Conservation (phyloP, 2,113 vertebrate species). For the Oreocharis arfaki region DNA sequence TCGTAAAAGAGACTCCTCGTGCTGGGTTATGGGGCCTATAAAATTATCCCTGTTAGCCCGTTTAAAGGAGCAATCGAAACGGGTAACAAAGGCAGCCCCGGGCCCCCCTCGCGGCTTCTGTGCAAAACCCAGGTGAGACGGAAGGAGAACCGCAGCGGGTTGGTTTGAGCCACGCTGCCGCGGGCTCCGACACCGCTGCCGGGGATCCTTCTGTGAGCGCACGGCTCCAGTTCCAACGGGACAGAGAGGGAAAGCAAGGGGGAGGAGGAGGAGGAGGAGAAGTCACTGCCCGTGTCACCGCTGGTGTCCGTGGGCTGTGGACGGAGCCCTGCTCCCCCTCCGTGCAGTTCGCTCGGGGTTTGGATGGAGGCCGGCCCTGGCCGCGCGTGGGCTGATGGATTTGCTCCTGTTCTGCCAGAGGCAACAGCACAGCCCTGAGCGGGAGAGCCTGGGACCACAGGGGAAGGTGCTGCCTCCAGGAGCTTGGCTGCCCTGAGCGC, state of each 20-base stretch:
- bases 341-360: not conserved
- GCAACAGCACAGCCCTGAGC: accelerated
- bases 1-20: not conserved
- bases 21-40: conserved; percentile 18
- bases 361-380: not conserved
- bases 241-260: not conserved
- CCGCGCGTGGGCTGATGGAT: not conserved
- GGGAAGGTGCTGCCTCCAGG: not conserved
- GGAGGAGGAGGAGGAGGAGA: not conserved
- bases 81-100: not conserved
- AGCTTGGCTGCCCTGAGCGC: not conserved
- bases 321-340: not conserved
- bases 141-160: not conserved
- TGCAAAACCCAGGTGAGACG: not conserved
- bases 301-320: not conserved
- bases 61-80: not conserved
- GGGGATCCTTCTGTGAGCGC: accelerated
- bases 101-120: not conserved
- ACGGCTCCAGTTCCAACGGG: not conserved
- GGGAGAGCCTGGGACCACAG: not conserved
- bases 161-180: not conserved
- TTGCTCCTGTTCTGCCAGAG: not conserved
- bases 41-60: not conserved
- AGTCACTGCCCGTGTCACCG: accelerated
- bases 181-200: accelerated